Conservation (phyloP, 2,888 invertebrate genomes). For the Heliconius cydno region DNA sequence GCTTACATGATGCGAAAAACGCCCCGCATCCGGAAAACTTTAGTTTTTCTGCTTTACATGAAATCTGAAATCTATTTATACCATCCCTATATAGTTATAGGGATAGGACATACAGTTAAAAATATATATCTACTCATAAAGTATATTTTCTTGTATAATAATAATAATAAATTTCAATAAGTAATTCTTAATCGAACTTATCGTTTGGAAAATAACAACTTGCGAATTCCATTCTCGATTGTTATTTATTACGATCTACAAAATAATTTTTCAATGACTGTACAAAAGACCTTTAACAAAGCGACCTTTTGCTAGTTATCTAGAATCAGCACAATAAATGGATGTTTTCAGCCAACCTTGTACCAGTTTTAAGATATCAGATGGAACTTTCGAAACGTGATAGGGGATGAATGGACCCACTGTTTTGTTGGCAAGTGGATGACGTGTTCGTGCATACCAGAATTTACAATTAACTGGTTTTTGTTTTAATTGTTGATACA, state of each 20-base stretch:
- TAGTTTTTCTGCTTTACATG: too few relatives aligned
- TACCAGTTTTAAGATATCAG: slow-evolving; percentile 39
- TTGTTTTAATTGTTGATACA: slow-evolving; percentile 56
- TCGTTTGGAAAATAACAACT: neutral
- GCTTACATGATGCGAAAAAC: neutral
- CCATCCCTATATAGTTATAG: too few relatives aligned
- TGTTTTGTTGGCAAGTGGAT: slow-evolving; percentile 51
- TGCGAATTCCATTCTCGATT: slow-evolving; percentile 1
- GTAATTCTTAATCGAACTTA: neutral
- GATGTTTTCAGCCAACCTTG: slow-evolving; percentile 43
- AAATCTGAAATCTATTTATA: neutral
- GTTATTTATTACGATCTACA: slow-evolving; percentile 22
- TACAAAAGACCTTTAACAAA: slow-evolving; percentile 33
- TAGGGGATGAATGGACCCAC: slow-evolving; percentile 66
- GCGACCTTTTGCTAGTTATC: slow-evolving; percentile 36
- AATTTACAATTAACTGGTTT: slow-evolving; percentile 62
- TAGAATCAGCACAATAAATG: slow-evolving; percentile 33
- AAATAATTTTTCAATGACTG: slow-evolving; percentile 17
- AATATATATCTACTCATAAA: neutral
- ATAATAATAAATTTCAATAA: neutral
- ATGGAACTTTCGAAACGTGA: slow-evolving; percentile 64
- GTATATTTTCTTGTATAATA: neutral
- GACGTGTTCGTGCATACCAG: slow-evolving; percentile 59
- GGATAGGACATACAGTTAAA: too few relatives aligned
- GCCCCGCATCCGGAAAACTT: neutral